Conservation (phyloP, 2,888 invertebrate genomes). For the Octonoba sinensis region DNA sequence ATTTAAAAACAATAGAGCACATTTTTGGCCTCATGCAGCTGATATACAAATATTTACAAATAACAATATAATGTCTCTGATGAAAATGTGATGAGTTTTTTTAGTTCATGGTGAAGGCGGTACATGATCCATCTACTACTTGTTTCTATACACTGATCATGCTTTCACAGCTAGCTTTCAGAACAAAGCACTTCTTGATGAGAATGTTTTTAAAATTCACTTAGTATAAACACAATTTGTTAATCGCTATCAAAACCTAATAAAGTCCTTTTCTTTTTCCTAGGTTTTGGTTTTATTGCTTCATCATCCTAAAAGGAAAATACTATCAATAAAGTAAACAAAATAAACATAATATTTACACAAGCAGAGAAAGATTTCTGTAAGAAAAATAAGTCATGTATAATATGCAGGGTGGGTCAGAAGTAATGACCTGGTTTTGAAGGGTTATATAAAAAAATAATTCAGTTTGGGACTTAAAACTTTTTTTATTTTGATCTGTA, state of each 20-base stretch:
- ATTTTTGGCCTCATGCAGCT: slow-evolving; percentile 63
- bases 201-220: slow-evolving; percentile 37
- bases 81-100: slow-evolving; percentile 54
- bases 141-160: slow-evolving; percentile 54
- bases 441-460: no score
- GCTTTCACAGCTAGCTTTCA: slow-evolving; percentile 34
- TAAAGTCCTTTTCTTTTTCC: slow-evolving; percentile 66
- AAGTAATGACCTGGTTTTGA: no score
- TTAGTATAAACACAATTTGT: slow-evolving; percentile 47
- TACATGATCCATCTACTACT: slow-evolving; percentile 44
- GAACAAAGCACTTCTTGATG: slow-evolving; percentile 42
- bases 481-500: no score
- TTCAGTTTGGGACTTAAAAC: no score
- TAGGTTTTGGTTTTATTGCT: slow-evolving; percentile 64
- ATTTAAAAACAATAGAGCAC: slow-evolving; percentile 65
- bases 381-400: no score
- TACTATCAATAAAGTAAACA: neutral
- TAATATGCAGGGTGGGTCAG: no score
- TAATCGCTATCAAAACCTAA: slow-evolving; percentile 66
- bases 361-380: no score
- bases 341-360: no score
- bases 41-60: slow-evolving; percentile 63
- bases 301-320: slow-evolving; percentile 64
- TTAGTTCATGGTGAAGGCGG: slow-evolving; percentile 30
- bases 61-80: slow-evolving; percentile 59